phyloP scores from a whole-genome alignment of 2,797 vertebrate genomes.

The Enteromius fasciolatus region DNA sequence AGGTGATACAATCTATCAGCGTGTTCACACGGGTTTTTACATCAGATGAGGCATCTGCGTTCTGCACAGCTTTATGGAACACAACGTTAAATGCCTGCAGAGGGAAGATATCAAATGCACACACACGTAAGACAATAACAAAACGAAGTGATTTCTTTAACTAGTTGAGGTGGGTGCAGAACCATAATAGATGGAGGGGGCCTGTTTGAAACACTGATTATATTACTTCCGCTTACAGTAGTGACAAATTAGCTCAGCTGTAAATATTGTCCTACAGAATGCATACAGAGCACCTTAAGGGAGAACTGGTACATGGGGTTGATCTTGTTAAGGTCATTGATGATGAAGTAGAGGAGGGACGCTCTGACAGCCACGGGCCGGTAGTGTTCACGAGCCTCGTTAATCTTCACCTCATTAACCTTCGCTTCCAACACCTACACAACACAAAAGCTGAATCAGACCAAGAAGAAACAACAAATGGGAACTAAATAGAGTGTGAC shows the following conservation, averaged over 20 bases:
- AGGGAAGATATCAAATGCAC: slow-evolving; percentile 4
- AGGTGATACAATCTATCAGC: slow-evolving; percentile 75
- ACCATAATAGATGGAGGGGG: neutral
- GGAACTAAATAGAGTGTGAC: neutral
- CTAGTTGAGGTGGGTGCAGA: neutral
- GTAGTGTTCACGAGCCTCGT: slow-evolving; percentile 82
- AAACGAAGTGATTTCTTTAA: neutral
- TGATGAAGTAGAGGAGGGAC: slow-evolving; percentile 84
- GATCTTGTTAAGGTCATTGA: slow-evolving; percentile 88
- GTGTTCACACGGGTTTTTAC: slow-evolving; percentile 75
- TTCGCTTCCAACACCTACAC: slow-evolving; percentile 82
- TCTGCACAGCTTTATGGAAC: slow-evolving; percentile 82
- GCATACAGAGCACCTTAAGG: slow-evolving; percentile 64
- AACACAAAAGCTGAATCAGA: slow-evolving; percentile 17
- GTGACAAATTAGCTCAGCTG: neutral
- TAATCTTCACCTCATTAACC: slow-evolving; percentile 84
- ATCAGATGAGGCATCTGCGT: slow-evolving; percentile 74
- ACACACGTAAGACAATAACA: neutral
- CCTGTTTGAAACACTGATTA: neutral
- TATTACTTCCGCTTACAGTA: neutral
- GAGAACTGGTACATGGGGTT: slow-evolving; percentile 85
- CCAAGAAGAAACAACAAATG: neutral
- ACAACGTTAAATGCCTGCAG: slow-evolving; percentile 81
- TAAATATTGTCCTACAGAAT: slow-evolving; percentile 6
- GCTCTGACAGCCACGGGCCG: slow-evolving; percentile 81